Evolutionary conservation across 2,113 vertebrate species (phyloP), one percentile per base, ranked within the genome.

Genomic region (Stercorarius parasiticus): DNA sequence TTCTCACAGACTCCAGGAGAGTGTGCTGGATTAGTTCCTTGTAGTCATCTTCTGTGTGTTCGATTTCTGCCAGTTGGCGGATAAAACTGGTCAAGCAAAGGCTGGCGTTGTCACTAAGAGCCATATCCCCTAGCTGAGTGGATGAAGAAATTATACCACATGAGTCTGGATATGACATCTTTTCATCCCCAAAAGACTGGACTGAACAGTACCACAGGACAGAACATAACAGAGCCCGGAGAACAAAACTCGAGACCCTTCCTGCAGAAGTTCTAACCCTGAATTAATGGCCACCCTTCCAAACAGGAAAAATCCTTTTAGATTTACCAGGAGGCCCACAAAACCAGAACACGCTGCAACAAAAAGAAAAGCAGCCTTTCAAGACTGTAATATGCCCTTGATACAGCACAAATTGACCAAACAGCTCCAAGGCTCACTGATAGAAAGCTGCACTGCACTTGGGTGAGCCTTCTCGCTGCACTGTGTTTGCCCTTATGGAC

Each of bases 81-180:
- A 99, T 98, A 32, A 99, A 86, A 23, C 97, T 98, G 50, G 97
- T 98, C 95, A 99, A 93, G 94, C 99, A 99, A 93, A 99, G 84
- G 94, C 98, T 98, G 97, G 99, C 99, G 4, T 98, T 99, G 98
- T 99, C 99, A 94, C 98, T 98, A 83, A 99, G 97, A 55, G 99
- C 99, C 99, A 99, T 99, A 96, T 99, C 99, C 19, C 99, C 98
- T 21, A 99, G 98, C 99, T 99, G 90, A 61, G 71, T 17, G 79
- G 79, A 79, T 29, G 59, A 74, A 93, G 70, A 93, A 83, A 89
- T 76, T 27, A 42, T 11, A 71, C 15, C 49, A 59, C 1, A 0
- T 95, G 36, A 95, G 66, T 69, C 40, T 86, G 55, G 42, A 29
- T 32, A 40, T 1, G 9, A 90, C 22, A 82, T 13, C 19, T 59